Evolutionary conservation across 2,888 invertebrate species (phyloP).

Genomic region (Bellardia bayeri): DNA sequence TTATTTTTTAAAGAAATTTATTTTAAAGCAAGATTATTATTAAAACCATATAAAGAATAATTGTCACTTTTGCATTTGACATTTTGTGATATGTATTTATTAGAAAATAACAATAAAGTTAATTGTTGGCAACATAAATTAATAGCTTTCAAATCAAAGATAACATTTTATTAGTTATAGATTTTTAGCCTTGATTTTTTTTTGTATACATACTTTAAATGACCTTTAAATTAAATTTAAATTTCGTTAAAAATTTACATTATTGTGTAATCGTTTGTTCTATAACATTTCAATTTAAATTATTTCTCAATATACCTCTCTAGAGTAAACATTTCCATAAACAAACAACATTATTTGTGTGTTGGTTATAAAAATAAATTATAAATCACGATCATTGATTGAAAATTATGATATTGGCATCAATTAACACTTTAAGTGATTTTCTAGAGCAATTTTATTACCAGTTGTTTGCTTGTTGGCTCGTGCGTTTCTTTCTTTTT

Average conservation of each 20-base stretch:
- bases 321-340: slow-evolving; percentile 9
- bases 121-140: slow-evolving; percentile 4
- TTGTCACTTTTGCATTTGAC: neutral
- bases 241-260: neutral
- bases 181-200: neutral
- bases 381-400: slow-evolving; percentile 60
- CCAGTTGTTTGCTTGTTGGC: slow-evolving; percentile 7
- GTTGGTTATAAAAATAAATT: slow-evolving; percentile 11
- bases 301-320: neutral
- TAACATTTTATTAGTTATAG: neutral
- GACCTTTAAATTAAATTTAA: slow-evolving; percentile 19
- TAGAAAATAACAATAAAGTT: slow-evolving; percentile 23
- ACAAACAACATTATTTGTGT: slow-evolving; percentile 3
- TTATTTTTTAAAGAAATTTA: slow-evolving; percentile 11
- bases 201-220: neutral
- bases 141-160: neutral
- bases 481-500: slow-evolving; percentile 2
- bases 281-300: slow-evolving; percentile 13
- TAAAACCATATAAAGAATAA: slow-evolving; percentile 15
- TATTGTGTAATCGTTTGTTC: neutral
- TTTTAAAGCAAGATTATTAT: neutral
- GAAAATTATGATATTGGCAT: slow-evolving; percentile 48
- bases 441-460: slow-evolving; percentile 70
- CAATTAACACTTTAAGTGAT: slow-evolving; percentile 70
- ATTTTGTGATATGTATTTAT: neutral